These are phyloP conservation scores for Dryas iulia DNA, from an alignment of 1,140 invertebrate genomes.

Conservation along the genomic window DNA sequence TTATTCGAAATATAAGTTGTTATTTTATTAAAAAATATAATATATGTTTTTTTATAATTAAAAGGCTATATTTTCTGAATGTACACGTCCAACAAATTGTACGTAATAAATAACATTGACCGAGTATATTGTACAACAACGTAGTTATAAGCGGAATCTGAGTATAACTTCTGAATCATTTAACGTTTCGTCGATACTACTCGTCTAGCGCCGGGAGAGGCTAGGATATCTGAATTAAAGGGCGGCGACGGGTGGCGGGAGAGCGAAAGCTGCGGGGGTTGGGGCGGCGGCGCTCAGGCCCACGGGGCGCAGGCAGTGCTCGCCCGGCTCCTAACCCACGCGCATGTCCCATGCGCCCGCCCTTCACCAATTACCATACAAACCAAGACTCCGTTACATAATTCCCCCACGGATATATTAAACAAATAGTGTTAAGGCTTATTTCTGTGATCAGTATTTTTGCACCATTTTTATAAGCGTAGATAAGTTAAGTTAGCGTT, in stretches of 20 bases:
- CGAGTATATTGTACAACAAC: background rate
- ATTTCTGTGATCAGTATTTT: conserved; percentile 76
- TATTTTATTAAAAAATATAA: no score
- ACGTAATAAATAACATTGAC: background rate
- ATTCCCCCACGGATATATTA: conserved; percentile 54
- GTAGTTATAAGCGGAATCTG: background rate
- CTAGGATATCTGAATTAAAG: conserved; percentile 34
- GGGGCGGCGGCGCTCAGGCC: conserved; percentile 34
- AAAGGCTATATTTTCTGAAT: no score
- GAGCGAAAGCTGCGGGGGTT: conserved; percentile 31
- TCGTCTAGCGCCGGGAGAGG: conserved; percentile 15
- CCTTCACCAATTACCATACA: conserved; percentile 57
- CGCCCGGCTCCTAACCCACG: conserved; percentile 68
- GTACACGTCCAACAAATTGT: background rate
- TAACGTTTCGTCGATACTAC: conserved; percentile 1
- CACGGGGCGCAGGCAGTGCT: conserved; percentile 59
- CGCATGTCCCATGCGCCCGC: conserved; percentile 64
- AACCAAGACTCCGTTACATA: conserved; percentile 71
- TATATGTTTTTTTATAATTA: no score
- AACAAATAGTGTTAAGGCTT: conserved; percentile 74
- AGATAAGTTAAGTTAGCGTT: conserved; percentile 71
- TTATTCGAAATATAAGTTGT: no score
- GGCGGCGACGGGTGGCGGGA: conserved; percentile 38
- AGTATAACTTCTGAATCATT: conserved; percentile 8
- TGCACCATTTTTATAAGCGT: conserved; percentile 71